Evolutionary conservation across 2,797 vertebrate species (phyloP).

Genomic region (Oophaga sylvatica): DNA sequence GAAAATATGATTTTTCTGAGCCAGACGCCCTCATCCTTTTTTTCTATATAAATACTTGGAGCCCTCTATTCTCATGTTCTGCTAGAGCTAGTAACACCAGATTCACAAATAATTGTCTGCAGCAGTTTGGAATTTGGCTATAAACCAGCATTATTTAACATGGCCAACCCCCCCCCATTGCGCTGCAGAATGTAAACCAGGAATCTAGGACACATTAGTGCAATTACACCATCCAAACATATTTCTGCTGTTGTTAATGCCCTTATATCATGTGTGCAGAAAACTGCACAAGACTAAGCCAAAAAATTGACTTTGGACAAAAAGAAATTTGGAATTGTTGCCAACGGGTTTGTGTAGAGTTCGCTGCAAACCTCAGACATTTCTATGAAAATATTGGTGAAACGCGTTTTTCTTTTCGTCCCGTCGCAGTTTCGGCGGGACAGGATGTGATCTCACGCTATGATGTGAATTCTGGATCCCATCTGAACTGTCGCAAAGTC

Average conservation of each 20-base stretch:
- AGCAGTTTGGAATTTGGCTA: constrained; percentile 20
- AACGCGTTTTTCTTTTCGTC: neutral
- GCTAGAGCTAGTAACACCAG: neutral
- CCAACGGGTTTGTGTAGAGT: neutral
- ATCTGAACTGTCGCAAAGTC: constrained; percentile 23
- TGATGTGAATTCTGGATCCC: constrained; percentile 6
- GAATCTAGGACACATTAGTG: constrained; percentile 18
- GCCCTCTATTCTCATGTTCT: neutral
- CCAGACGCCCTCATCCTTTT: neutral
- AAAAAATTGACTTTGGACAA: neutral
- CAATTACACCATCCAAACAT: neutral
- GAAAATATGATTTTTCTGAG: neutral
- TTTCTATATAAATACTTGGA: neutral
- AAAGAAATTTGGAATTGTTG: neutral
- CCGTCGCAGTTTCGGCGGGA: neutral
- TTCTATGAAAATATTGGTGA: neutral
- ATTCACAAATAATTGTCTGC: constrained; percentile 6
- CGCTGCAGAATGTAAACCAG: neutral
- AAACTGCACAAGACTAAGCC: neutral
- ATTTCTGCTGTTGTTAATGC: constrained; percentile 16
- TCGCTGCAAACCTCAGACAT: neutral
- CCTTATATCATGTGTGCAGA: constrained; percentile 4
- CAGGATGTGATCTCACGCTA: constrained; percentile 4
- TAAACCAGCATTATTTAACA: neutral
- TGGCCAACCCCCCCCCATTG: neutral